phyloP scores from a whole-genome alignment of 2,113 vertebrate genomes.

The Microtus ochrogaster region DNA sequence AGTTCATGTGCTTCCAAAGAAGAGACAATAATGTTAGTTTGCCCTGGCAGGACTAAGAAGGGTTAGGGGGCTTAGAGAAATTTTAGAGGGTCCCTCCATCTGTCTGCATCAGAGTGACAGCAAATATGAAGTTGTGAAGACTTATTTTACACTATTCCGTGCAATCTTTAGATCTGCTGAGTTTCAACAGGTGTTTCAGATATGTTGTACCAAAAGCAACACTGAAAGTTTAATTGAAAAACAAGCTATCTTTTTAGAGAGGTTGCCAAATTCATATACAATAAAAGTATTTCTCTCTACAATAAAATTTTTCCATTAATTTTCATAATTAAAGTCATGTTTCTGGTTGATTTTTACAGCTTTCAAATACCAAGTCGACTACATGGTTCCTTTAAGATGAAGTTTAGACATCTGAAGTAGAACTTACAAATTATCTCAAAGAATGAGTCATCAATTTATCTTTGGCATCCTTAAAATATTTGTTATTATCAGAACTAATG shows the following conservation, averaged over 20 bases:
- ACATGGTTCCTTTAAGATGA: background rate
- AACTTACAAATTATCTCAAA: background rate
- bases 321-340: background rate
- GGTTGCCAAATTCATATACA: background rate
- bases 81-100: background rate
- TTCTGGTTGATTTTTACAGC: background rate
- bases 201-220: background rate
- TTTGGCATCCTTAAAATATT: slow-evolving; percentile 48
- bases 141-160: background rate
- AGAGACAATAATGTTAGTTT: background rate
- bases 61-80: background rate
- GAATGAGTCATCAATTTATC: slow-evolving; percentile 43
- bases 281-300: background rate
- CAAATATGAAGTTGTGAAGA: background rate
- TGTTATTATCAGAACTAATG: slow-evolving; percentile 23
- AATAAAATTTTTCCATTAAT: background rate
- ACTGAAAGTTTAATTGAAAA: background rate
- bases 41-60: background rate
- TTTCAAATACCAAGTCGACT: background rate
- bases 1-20: background rate
- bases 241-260: background rate
- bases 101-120: background rate
- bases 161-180: background rate
- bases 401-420: slow-evolving; percentile 10
- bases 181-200: background rate